These are phyloP conservation scores for Lacerta agilis DNA, from an alignment of 2,797 vertebrate genomes.

Conservation along the genomic window DNA sequence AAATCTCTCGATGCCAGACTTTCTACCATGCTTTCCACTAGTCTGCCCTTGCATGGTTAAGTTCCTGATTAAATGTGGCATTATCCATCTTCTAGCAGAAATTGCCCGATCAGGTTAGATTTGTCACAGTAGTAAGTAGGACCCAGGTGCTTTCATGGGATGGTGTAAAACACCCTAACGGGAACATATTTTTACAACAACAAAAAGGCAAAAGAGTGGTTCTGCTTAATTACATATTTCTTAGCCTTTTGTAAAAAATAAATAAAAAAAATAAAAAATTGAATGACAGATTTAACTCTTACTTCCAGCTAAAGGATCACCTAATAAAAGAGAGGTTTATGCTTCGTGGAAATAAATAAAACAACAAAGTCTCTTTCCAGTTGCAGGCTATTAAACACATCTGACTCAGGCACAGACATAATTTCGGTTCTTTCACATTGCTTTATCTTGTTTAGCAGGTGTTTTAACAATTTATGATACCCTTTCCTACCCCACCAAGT, in stretches of 20 bases:
- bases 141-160: not conserved
- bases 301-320: not conserved
- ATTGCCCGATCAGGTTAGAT: constrained; percentile 8
- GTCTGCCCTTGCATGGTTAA: not conserved
- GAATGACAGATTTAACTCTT: not conserved
- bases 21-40: not conserved
- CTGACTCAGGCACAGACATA: not conserved
- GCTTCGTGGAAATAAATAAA: not conserved
- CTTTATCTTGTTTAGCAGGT: constrained; percentile 23
- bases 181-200: not conserved
- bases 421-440: not conserved
- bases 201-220: not conserved
- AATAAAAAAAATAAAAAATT: not conserved
- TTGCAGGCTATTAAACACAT: not conserved
- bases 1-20: not conserved
- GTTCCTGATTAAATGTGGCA: constrained; percentile 2
- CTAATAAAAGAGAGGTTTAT: not conserved
- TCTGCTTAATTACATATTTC: not conserved
- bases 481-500: not conserved
- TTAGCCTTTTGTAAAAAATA: not conserved
- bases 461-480: not conserved
- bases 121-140: not conserved
- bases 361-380: not conserved
- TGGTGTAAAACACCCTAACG: not conserved
- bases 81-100: constrained; percentile 25